Base-by-base conservation (phyloP, 2,797 vertebrate species). In the Enteromius treurensis region DNA sequence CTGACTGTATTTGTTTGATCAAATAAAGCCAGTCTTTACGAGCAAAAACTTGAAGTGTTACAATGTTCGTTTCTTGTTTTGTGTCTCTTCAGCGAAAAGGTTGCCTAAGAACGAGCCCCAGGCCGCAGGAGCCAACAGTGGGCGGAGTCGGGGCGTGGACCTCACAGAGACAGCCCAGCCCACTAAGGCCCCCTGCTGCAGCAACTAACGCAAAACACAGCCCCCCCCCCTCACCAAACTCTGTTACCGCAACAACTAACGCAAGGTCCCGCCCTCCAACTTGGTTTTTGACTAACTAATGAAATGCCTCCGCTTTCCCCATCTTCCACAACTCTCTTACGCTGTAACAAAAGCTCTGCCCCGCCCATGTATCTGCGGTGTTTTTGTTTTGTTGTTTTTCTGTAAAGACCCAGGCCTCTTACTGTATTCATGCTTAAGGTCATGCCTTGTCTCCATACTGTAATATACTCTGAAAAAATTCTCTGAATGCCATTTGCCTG, bases 91-190 rank as follows among this genome's bases (percentile, higher is more conserved):
- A 99, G 98, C 98, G 84, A 99, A 99, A 94, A 97, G 96, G 91
- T 94, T 99, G 95, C 98, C 98, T 29, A 99, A 99, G 95, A 99
- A 93, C 60, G 97, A 98, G 93, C 96, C 97, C 88, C 97, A 97
- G 93, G 95, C 94, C 86, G 87, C 94, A 77, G 97, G 96, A 90
- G 88, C 94, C 85, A 97, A 79, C 91, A 96, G 95, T 67, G 93
- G 94, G 83, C 94, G 96, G 91, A 97, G 94, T 96, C 95, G 96
- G 90, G 96, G 96, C 82, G 97, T 98, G 93, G 96, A 97, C 91
- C 96, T 99, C 92, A 97, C 97, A 64, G 97, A 99, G 92, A 93
- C 96, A 34, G 95, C 96, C 81, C 97, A 97, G 89, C 96, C 96
- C 83, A 92, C 95, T 92, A 98, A 96, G 93, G 96, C 95, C 90